Evolutionary conservation across 23 tunicate species (phyloP).

Genomic region (Corella eumyota): DNA sequence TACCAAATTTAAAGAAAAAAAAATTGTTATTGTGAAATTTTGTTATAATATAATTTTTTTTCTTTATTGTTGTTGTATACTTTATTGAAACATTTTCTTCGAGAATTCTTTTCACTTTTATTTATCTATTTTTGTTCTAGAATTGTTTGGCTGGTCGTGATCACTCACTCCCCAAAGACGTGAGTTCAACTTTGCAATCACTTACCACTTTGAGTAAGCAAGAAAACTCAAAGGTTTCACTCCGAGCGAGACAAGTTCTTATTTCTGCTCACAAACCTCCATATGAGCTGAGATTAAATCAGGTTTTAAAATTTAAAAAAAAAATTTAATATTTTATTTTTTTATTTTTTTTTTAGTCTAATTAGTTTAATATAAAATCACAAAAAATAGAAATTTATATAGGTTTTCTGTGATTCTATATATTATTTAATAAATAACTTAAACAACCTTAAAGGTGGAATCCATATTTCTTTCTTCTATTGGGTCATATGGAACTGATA

Average conservation of each 20-base stretch:
- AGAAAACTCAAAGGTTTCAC: conserved; percentile 81
- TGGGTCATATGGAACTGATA: conserved; percentile 56
- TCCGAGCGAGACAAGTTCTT: conserved; percentile 87
- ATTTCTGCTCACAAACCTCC: conserved; percentile 97
- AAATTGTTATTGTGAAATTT: too few species aligned
- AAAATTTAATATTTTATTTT: not conserved
- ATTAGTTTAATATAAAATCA: not conserved
- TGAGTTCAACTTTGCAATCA: conserved; percentile 40
- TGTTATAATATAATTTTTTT: too few species aligned
- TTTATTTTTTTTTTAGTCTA: not conserved
- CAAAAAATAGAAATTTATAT: too few species aligned
- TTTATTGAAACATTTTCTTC: too few species aligned
- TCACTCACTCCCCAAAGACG: conserved; percentile 49
- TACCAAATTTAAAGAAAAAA: too few species aligned
- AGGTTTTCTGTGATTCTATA: not conserved
- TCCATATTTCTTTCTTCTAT: conserved; percentile 91
- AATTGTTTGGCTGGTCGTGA: conserved; percentile 53
- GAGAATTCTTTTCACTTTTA: too few species aligned
- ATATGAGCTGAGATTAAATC: conserved; percentile 90
- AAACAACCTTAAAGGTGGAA: conserved; percentile 55
- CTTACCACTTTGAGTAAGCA: conserved; percentile 75
- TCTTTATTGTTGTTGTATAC: too few species aligned
- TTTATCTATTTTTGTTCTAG: too few species aligned
- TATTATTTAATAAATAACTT: not conserved
- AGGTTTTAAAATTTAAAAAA: conserved; percentile 21